Evolutionary conservation across 2,888 invertebrate species (phyloP), one percentile per base, ranked within the genome.

Genomic region (Agriotes lineatus): DNA sequence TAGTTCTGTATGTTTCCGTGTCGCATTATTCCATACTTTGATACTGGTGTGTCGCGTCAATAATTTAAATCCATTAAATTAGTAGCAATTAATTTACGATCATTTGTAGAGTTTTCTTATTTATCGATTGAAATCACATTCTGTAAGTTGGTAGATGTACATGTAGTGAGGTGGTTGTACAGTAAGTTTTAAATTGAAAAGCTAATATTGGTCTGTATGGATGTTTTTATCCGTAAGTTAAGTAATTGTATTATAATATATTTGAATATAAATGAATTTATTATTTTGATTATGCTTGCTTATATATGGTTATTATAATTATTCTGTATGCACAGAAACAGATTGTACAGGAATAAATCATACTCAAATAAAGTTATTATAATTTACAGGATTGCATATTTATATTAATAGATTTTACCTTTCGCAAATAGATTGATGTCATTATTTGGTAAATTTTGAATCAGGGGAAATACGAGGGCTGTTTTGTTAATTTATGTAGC

Each of bases 81-180:
- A 39, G 22, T 66, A 65, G 65, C 25, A 52, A 52, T 52, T 59
- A 60, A 42, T 25, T 58, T 44, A 25, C 16, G n/a, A 39, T 61
- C 25, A 14, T 61, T 37, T 61, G 16, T 61, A 61, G 20, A 33
- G 19, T 57, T 20, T 56, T 22, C 9, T 63, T 54, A 52, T 61
- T 63, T 63, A 65, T 65, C 52, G 22, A 58, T 65, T 65, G 20
- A 69, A 57, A 61, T 69, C 68, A 68, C 68, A 58, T 68, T 68
- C 68, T 70, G 58, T 70, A 70, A 69, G 14, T 70, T 78, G 79
- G 77, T 83, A 81, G 82, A 77, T 82, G 81, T 82, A 82, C 80
- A 80, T 80, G 82, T 83, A 83, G 83, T 76, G 71, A 78, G 83
- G 83, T 83, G 83, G 81, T 82, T 84, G 83, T 84, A 84, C 83